These are phyloP conservation scores for Eretmochelys imbricata DNA, from an alignment of 2,113 vertebrate genomes.

Conservation along the genomic window DNA sequence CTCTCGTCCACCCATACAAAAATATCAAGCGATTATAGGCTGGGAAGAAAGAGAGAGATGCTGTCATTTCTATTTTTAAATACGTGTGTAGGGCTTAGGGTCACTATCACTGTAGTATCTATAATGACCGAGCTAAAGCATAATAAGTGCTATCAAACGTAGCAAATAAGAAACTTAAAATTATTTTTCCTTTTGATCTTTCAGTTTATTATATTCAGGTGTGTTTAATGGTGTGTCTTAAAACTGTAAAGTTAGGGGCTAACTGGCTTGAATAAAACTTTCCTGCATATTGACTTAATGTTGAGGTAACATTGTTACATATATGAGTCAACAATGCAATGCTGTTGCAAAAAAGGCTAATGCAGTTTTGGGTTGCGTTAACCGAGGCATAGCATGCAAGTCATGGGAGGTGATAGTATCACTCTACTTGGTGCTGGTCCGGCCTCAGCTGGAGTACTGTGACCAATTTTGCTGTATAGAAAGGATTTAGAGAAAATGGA, in stretches of 20 bases:
- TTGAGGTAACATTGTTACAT: no score
- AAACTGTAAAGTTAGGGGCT: background rate
- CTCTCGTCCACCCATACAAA: background rate
- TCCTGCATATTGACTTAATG: background rate
- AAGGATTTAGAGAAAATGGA: no score
- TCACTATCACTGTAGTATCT: background rate
- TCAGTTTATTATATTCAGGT: background rate
- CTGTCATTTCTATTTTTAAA: background rate
- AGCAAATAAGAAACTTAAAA: background rate
- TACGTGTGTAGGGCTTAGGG: background rate
- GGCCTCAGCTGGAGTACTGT: no score
- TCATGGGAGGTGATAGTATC: no score
- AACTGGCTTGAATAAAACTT: background rate
- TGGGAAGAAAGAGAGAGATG: background rate
- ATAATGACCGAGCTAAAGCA: background rate
- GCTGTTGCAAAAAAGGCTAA: no score
- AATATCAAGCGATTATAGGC: background rate
- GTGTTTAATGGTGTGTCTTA: accelerated
- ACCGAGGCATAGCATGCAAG: no score
- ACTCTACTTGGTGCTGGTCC: no score
- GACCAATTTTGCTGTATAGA: no score
- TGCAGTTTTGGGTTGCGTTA: no score
- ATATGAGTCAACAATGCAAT: no score
- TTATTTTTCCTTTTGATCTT: background rate
- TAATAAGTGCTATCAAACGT: accelerated